Evolutionary conservation across 2,797 vertebrate species (phyloP).

Genomic region (Pipistrellus pipistrellus): DNA sequence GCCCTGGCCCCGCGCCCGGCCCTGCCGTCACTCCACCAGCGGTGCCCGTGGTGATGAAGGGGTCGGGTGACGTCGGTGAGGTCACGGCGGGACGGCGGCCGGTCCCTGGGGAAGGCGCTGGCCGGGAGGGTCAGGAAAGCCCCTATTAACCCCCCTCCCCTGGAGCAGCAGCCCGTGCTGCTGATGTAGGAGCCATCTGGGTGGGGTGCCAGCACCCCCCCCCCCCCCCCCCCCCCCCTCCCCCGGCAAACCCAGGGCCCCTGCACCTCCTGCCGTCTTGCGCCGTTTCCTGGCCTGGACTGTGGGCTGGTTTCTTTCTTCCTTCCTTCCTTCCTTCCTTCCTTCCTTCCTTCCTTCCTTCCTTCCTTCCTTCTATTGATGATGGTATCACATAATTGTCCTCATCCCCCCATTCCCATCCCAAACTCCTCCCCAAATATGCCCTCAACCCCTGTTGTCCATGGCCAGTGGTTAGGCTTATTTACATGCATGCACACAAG

Average conservation of each 20-base stretch:
- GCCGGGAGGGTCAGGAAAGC: background rate
- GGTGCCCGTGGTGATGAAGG: fast-evolving
- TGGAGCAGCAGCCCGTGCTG: background rate
- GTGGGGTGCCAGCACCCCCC: background rate
- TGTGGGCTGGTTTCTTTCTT: fast-evolving
- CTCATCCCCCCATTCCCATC: no score
- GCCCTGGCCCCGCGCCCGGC: background rate
- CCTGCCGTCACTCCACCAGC: fast-evolving
- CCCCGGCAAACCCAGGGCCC: fast-evolving
- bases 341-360: no score
- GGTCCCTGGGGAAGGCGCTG: background rate
- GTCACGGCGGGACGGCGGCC: background rate
- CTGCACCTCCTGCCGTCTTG: no score
- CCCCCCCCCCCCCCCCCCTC: no score
- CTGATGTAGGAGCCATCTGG: fast-evolving
- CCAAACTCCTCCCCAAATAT: no score
- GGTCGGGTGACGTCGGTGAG: background rate
- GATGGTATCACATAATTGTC: no score
- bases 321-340: background rate
- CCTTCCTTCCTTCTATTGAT: no score
- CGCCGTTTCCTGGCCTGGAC: background rate
- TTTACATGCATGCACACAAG: no score
- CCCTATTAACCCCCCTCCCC: background rate
- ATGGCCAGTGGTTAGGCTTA: no score
- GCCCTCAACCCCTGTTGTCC: no score